Evolutionary conservation across 2,888 invertebrate species (phyloP).

Genomic region (Drosophila siamana): DNA sequence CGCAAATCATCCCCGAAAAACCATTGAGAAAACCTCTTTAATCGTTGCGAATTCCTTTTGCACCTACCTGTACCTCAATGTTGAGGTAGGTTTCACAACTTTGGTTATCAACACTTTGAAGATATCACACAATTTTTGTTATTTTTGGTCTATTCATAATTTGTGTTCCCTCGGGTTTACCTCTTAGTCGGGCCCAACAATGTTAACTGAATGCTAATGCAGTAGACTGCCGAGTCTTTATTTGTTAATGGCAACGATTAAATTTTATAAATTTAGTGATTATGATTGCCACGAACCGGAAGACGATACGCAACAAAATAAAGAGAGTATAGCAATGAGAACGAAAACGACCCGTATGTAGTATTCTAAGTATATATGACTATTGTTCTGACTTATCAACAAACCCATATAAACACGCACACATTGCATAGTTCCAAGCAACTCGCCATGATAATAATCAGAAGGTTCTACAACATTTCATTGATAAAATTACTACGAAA

Average conservation of each 20-base stretch:
- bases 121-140: neutral
- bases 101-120: conserved; percentile 32
- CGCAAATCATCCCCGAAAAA: neutral
- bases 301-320: conserved; percentile 36
- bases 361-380: neutral
- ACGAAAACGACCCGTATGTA: neutral
- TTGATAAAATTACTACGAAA: conserved; percentile 73
- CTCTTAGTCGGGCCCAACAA: conserved; percentile 24
- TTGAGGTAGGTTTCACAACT: conserved; percentile 62
- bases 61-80: conserved; percentile 7
- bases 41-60: conserved; percentile 2
- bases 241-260: conserved; percentile 45
- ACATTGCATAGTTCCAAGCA: conserved; percentile 30
- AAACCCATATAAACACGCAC: neutral
- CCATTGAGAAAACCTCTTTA: neutral
- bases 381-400: conserved; percentile 18
- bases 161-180: conserved; percentile 9
- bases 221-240: conserved; percentile 15
- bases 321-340: conserved; percentile 9
- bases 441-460: conserved; percentile 46
- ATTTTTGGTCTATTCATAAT: conserved; percentile 5
- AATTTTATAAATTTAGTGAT: conserved; percentile 60
- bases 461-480: conserved; percentile 56
- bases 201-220: conserved; percentile 29
- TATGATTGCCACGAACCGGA: conserved; percentile 53